Evolutionary conservation across 2,888 invertebrate species (phyloP).

Genomic region (Oligia fasciuncula): DNA sequence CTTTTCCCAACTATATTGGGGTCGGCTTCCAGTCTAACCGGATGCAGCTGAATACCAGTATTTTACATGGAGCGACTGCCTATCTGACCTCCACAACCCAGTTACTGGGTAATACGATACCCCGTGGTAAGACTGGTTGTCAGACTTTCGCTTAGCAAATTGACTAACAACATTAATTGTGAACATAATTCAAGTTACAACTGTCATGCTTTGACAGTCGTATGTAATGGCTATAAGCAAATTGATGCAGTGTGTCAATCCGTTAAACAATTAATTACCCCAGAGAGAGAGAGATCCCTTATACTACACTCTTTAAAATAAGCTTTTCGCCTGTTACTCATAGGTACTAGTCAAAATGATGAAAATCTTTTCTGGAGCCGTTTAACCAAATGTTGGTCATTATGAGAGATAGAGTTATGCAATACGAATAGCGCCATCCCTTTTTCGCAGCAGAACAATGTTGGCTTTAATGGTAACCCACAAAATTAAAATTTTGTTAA

Average conservation of each 20-base stretch:
- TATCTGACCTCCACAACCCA: too few species aligned
- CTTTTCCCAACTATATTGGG: too few species aligned
- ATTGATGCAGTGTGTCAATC: too few species aligned
- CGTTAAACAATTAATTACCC: not conserved
- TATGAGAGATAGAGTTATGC: not conserved
- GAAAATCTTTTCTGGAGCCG: not conserved
- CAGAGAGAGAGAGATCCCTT: too few species aligned
- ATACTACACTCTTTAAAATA: not conserved
- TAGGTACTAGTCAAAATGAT: not conserved
- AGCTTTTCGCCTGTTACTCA: not conserved
- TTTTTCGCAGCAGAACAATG: not conserved
- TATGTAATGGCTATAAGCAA: not conserved
- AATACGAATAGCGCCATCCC: not conserved
- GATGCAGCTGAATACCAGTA: too few species aligned
- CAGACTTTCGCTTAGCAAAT: not conserved
- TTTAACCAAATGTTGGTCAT: not conserved
- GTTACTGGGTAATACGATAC: too few species aligned
- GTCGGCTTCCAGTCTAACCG: too few species aligned
- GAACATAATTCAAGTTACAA: not conserved
- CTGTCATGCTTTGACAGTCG: not conserved
- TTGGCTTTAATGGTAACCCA: not conserved
- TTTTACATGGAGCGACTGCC: too few species aligned
- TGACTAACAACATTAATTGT: not conserved
- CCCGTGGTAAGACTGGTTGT: too few species aligned
- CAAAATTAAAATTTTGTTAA: too few species aligned